Base-by-base conservation (phyloP, 2,888 invertebrate species). In the Helobdella robusta region DNA sequence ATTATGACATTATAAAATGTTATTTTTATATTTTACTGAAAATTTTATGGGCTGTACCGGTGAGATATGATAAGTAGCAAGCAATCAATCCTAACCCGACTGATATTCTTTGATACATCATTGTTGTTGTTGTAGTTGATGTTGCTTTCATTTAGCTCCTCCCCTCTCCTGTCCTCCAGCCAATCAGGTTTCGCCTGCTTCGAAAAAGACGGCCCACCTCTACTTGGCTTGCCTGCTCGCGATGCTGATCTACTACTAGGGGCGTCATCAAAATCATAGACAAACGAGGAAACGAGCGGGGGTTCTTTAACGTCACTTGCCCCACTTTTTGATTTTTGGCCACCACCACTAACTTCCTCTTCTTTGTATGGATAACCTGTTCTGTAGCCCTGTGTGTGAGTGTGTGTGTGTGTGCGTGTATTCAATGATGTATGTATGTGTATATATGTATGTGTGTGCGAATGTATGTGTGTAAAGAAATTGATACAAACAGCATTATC, bases 311-410 rank as follows among this genome's bases (percentile, higher is more conserved):
- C 91, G 77, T 95, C 95, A 77, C 90, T 91, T 79, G 88, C 89
- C 11, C 89, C 88, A 76, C 86, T 85, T 23, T 76, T 76, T 88
- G 76, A 86, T 85, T 28, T 76, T 76, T 65, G 58, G 58, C 32
- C 67, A 25, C 6, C 50, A 62, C 34, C 58, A 66, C 28, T 87
- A 88, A 81, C 91, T 91, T 73, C 93, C 61, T 94, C 93, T 80
- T 94, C 89, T 70, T 91, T 85, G 81, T 95, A 98, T 73, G 93
- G 87, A 80, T 98, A 94, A 0, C 97, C 98, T 67, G 97, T 97
- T 75, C 91, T 88, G 83, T 91, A 97, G 67, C 97, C 97, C 86
- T 86, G 73, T n/a, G 50, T 25, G 48, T 11, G 30, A 34, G 6
- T 61, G 40, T 25, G 20, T 20, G 20, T 25, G 32, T 48, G 32